Evolutionary conservation across 2,113 vertebrate species (phyloP).

Genomic region (Aix galericulata): DNA sequence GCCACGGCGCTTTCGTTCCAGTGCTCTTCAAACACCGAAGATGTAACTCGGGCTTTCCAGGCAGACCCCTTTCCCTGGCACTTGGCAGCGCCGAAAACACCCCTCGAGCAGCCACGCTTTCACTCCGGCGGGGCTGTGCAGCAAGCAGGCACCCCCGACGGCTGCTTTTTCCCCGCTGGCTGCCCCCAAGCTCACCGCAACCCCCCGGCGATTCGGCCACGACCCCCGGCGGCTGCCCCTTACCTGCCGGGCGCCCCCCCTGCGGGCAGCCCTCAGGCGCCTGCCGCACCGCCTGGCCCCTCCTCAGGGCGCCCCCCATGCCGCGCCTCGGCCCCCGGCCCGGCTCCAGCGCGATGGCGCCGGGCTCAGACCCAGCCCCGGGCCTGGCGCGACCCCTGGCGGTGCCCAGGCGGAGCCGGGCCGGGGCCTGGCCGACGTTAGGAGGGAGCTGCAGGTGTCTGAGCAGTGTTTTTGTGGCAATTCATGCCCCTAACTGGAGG

Average conservation of each 20-base stretch:
- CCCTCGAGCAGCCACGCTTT: not conserved
- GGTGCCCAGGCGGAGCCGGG: not conserved
- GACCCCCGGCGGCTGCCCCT: not conserved
- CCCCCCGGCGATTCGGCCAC: not conserved
- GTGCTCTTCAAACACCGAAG: not conserved
- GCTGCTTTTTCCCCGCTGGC: too few species aligned
- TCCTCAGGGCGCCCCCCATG: constrained; percentile 49
- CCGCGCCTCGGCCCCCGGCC: not conserved
- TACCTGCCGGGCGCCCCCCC: not conserved
- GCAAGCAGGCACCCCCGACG: too few species aligned
- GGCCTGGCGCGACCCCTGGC: not conserved
- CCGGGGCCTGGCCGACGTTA: too few species aligned
- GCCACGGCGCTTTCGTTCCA: not conserved
- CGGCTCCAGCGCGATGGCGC: not conserved
- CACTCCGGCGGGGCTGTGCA: not conserved
- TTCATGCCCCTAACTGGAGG: not conserved
- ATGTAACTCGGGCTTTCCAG: not conserved
- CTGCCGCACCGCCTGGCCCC: constrained; percentile 1
- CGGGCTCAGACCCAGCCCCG: not conserved
- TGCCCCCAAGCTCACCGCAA: too few species aligned
- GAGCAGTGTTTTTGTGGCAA: not conserved
- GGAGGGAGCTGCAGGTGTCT: rapidly evolving
- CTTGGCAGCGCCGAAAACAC: not conserved
- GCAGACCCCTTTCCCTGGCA: not conserved
- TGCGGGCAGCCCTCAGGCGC: not conserved